Evolutionary conservation across 1,140 invertebrate genomes (phyloP), one percentile per base, ranked within the genome.

Genomic region (Bombus pascuorum): DNA sequence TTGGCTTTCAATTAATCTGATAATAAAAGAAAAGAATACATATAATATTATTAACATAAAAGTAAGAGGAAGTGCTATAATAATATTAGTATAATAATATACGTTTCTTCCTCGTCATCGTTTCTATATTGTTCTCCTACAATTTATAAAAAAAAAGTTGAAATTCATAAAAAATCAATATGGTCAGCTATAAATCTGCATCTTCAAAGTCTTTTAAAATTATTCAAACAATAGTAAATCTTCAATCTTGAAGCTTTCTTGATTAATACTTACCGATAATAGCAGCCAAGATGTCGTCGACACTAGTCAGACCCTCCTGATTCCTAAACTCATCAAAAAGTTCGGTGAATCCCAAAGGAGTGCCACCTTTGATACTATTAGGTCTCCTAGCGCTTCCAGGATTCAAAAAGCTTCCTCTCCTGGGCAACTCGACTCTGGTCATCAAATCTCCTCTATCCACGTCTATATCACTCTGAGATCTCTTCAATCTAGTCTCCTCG

Each of bases 221-320:
- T 62, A 13, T 12, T n/a, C 28, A 13, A 32, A 37, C 37, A 37
- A 72, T 18, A 18, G n/a, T 8, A 18, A 2, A 53, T 65, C 5
- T 4, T 37, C 9, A 1, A 37, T 37, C 10, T 68, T 25, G 8
- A 22, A 25, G 3, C 34, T 37, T 68, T 34, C 10, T 22, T 1
- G 15, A 25, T 59, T 13, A 57, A 18, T 81, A 53, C 42, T 77
- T 78, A 95, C 95, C 94, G 85, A 98, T 98, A 90, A 98, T 98
- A 87, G 97, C 97, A 88, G 97, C 97, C 28, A 98, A 96, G 80
- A 98, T 98, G 91, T 98, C 98, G 93, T 98, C 98, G 94, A 98
- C 96, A 77, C 97, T 98, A 91, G 97, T 97, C 42, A 98, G 95
- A 87, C 98, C 98, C 94, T 98, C 98, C 94, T 98, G 97, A 86